Conservation (phyloP, 1,140 invertebrate species). For the Doryteuthis pealeii region DNA sequence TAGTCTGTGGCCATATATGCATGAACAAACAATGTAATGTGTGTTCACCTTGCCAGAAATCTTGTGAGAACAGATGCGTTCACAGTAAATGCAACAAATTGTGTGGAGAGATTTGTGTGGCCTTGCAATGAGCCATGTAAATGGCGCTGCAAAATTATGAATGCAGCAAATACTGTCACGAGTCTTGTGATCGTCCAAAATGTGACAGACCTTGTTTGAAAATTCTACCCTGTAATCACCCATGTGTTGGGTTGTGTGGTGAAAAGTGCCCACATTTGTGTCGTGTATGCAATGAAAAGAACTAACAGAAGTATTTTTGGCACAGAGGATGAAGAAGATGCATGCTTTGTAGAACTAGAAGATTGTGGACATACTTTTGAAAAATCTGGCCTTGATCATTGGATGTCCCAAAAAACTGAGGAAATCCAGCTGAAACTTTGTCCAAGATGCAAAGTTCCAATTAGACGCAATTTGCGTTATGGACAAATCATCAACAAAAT, state of each 20-base stretch:
- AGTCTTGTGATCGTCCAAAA: constrained; percentile 65
- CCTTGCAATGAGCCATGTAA: constrained; percentile 63
- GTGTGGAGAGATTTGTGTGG: constrained; percentile 68
- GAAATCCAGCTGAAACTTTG: constrained; percentile 66
- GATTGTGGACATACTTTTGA: constrained; percentile 42
- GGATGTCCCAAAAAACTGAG: constrained; percentile 59
- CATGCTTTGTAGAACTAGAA: constrained; percentile 39
- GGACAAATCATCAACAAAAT: constrained; percentile 65
- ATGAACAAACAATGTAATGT: constrained; percentile 32
- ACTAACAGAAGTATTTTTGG: constrained; percentile 65
- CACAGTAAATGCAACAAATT: constrained; percentile 62
- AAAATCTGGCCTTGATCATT: constrained; percentile 49
- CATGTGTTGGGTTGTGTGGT: constrained; percentile 65
- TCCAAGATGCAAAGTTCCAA: constrained; percentile 68
- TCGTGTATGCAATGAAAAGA: constrained; percentile 48
- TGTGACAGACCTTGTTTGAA: constrained; percentile 55
- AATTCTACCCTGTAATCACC: constrained; percentile 65
- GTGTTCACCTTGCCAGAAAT: constrained; percentile 68
- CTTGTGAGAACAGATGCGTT: constrained; percentile 66
- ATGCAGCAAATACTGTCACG: constrained; percentile 66
- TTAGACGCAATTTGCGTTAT: constrained; percentile 67
- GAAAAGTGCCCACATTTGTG: constrained; percentile 64
- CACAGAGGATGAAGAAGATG: constrained; percentile 51
- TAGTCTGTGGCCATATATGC: constrained; percentile 59
- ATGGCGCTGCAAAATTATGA: constrained; percentile 61